phyloP scores from a whole-genome alignment of 1,140 invertebrate species.

The Cydia strobilella region DNA sequence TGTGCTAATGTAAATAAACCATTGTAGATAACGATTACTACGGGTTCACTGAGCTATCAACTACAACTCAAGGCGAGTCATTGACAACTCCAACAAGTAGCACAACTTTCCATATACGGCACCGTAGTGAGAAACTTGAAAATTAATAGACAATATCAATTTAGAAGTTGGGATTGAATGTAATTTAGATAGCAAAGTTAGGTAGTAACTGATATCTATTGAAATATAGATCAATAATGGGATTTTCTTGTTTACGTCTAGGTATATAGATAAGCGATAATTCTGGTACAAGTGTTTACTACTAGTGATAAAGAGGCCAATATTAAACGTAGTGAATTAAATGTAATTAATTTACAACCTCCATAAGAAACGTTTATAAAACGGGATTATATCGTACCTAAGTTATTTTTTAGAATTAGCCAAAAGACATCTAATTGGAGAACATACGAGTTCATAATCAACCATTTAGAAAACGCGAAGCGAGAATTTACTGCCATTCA shows the following conservation, averaged over 20 bases:
- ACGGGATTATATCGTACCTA: not conserved
- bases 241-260: conserved; percentile 5
- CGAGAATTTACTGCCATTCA: not conserved
- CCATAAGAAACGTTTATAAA: not conserved
- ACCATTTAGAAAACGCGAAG: not conserved
- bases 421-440: not conserved
- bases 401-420: not conserved
- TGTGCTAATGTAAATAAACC: not conserved
- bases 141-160: conserved; percentile 11
- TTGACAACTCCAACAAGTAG: conserved; percentile 7
- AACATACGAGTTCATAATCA: not conserved
- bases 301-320: not conserved
- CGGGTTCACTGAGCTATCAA: conserved; percentile 16
- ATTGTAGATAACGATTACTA: not conserved
- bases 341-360: not conserved
- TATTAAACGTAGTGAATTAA: not conserved
- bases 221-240: conserved; percentile 29
- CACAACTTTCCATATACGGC: not conserved
- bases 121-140: not conserved
- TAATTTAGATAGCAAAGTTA: not conserved
- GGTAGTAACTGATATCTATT: not conserved
- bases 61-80: conserved; percentile 4
- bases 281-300: not conserved
- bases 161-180: not conserved
- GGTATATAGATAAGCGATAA: conserved; percentile 3